These are phyloP conservation scores for Anguilla megastoma DNA, from an alignment of 2,797 vertebrate genomes.

Conservation along the genomic window DNA sequence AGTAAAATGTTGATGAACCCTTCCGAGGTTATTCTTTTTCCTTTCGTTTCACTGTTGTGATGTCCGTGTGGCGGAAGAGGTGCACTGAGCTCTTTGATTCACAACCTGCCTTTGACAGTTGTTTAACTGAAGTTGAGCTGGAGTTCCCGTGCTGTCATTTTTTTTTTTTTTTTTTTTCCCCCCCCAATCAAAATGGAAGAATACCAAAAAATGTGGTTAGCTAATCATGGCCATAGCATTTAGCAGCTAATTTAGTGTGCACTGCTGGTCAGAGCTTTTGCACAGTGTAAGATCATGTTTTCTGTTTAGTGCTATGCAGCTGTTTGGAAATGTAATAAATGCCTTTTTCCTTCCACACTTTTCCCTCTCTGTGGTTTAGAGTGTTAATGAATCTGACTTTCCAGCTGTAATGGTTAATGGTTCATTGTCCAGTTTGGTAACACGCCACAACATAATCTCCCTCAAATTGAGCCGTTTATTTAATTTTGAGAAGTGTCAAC, in stretches of 20 bases:
- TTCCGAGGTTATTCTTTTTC: background rate
- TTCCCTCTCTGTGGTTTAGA: background rate
- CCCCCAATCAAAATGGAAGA: background rate
- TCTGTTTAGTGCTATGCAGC: background rate
- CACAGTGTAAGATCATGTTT: background rate
- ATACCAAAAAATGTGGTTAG: background rate
- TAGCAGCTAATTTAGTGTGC: slow-evolving; percentile 1
- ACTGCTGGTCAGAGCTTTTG: slow-evolving; percentile 26
- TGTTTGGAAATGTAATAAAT: slow-evolving; percentile 13
- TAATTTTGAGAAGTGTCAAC: background rate
- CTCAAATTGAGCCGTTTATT: background rate
- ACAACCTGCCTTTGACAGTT: background rate
- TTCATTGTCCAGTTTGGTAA: background rate
- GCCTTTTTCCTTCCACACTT: background rate
- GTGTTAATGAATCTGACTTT: background rate
- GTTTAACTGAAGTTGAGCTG: background rate
- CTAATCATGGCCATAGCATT: background rate
- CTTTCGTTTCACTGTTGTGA: slow-evolving; percentile 1
- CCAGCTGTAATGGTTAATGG: background rate
- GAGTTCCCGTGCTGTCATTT: slow-evolving; percentile 4
- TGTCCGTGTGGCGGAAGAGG: background rate
- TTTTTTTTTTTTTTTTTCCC: background rate
- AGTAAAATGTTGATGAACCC: background rate
- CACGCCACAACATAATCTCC: too few relatives aligned
- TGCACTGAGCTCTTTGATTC: background rate